Conservation (phyloP, 2,797 vertebrate genomes). For the Darevskia mixta region DNA sequence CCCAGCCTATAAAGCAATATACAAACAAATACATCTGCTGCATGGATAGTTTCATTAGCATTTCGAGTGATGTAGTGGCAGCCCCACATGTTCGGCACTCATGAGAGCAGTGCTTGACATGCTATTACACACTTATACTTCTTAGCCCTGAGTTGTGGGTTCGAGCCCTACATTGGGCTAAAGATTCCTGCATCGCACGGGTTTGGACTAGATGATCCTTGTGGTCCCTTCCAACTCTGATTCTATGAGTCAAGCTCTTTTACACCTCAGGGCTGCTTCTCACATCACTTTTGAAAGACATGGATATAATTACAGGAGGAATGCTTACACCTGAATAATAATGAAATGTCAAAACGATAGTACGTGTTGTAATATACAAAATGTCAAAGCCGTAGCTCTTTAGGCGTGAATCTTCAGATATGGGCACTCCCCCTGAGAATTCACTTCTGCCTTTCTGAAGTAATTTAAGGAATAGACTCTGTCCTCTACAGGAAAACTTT, state of each 20-base stretch:
- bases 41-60: background rate
- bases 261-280: background rate
- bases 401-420: background rate
- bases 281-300: conserved; percentile 1
- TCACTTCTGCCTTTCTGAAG: background rate
- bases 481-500: conserved; percentile 30
- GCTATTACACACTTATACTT: background rate
- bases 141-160: background rate
- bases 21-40: background rate
- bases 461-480: background rate
- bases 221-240: no score
- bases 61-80: background rate
- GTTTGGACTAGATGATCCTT: no score
- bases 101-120: background rate
- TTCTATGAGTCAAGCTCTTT: background rate
- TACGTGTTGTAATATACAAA: background rate
- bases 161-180: no score
- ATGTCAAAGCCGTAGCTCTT: conserved; percentile 11
- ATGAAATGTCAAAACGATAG: conserved; percentile 22
- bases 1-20: background rate
- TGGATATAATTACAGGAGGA: conserved; percentile 1
- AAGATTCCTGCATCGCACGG: no score
- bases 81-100: background rate
- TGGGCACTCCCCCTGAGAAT: background rate
- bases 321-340: background rate